A percentile compares a stretch with the other conserved stretches of the same genome.
These are phyloP conservation scores for Drosophila kepulauana DNA, from an alignment of 1,140 invertebrate species.

Conservation along the genomic window DNA sequence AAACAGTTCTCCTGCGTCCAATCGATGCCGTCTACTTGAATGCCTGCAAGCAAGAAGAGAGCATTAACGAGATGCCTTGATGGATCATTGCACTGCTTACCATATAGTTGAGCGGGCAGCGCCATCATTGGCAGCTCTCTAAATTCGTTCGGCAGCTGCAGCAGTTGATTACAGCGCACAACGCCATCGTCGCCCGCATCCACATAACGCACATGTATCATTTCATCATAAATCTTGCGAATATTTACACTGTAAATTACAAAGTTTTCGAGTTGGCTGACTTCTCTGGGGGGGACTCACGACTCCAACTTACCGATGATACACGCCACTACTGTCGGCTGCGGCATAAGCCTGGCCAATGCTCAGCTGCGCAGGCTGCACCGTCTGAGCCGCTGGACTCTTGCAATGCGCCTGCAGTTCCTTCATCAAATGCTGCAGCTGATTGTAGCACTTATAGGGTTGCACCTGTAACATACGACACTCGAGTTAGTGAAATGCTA, in stretches of 20 bases:
- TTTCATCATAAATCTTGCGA: conserved; percentile 75
- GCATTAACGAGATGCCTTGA: not conserved
- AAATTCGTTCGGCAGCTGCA: conserved; percentile 61
- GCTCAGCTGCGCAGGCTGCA: conserved; percentile 44
- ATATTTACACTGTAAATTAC: conserved; percentile 63
- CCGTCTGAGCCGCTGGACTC: conserved; percentile 29
- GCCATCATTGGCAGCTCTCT: conserved; percentile 77
- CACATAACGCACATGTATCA: conserved; percentile 75
- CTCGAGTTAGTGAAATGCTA: not conserved
- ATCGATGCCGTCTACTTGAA: conserved; percentile 59
- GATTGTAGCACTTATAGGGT: conserved; percentile 78
- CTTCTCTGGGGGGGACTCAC: not conserved
- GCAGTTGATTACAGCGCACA: conserved; percentile 69
- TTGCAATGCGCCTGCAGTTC: conserved; percentile 75
- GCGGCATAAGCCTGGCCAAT: conserved; percentile 76
- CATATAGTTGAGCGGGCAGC: conserved; percentile 74
- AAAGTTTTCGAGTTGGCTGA: not conserved
- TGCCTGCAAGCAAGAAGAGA: conserved; percentile 47
- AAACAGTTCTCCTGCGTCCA: conserved; percentile 79
- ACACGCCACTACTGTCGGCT: conserved; percentile 68
- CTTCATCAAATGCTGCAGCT: conserved; percentile 73
- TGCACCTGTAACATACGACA: conserved; percentile 57
- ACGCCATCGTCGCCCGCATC: conserved; percentile 77
- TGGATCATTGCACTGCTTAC: conserved; percentile 28
- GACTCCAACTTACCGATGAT: conserved; percentile 67